Evolutionary conservation across 2,113 vertebrate genomes (phyloP), one percentile per base, ranked within the genome.

Genomic region (Hemibagrus wyckioides): DNA sequence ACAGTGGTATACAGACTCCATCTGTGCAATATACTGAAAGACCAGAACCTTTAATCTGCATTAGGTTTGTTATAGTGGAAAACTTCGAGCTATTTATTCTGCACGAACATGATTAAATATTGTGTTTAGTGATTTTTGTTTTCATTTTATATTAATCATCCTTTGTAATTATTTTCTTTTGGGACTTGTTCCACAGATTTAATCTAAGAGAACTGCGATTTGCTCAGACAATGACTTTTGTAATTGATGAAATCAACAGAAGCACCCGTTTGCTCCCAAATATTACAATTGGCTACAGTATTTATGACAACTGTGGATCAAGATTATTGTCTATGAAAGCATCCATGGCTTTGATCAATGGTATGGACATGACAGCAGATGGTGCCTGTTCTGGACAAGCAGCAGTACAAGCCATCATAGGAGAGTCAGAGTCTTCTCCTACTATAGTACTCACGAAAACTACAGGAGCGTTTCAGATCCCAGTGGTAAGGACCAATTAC

Each of bases 221-320:
- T 91, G 93, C 94, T 30, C 94, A 95, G 82, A 93, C 93, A 0
- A 94, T 96, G 94, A 93, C 95, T 36, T 96, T 95, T 89, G 93
- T 94, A 44, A 95, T 96, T 48, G 91, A 94, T 44, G 95, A 96
- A 92, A 95, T 96, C 85, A 96, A 96, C 90, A 92, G 81, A 79
- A 94, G 87, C 81, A 83, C 56, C 48, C 85, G 28, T 65, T 87
- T 95, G 89, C 94, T 96, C 41, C 93, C 93, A 2, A 93, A 94
- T 86, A 75, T 95, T 52, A 90, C 93, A 28, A 86, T 96, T 25
- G 95, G 95, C 41, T 96, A 95, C 85, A 91, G 92, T 56, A 94
- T 96, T 88, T 95, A 94, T 87, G 95, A 95, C 89, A 94, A 92
- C 75, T 95, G 95, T 88, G 93, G 92, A 17, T 94, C 75, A 79